Conservation (phyloP, 2,797 vertebrate genomes). For the Serranus cabrilla region DNA sequence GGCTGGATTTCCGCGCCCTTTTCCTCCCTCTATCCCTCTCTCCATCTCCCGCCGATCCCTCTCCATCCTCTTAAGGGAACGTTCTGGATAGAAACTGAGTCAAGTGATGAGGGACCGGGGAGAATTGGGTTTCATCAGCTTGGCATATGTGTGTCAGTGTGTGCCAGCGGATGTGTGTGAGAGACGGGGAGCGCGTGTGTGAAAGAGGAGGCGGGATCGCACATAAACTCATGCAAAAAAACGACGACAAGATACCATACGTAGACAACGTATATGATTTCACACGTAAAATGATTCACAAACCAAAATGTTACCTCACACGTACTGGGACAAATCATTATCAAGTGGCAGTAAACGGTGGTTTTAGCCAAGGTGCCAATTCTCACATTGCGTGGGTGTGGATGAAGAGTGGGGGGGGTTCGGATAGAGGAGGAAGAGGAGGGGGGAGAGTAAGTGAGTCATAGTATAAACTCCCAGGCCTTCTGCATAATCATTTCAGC, state of each 20-base stretch:
- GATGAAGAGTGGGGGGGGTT: constrained; percentile 17
- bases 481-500: constrained; percentile 75
- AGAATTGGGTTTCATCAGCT: constrained; percentile 72
- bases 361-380: constrained; percentile 41
- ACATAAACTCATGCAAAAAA: constrained; percentile 31
- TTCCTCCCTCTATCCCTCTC: constrained; percentile 26
- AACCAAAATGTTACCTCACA: neutral
- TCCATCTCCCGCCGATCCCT: constrained; percentile 51
- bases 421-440: constrained; percentile 6
- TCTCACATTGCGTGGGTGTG: constrained; percentile 49
- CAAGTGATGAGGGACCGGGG: constrained; percentile 70
- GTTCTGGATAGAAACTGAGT: constrained; percentile 69
- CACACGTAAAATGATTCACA: neutral
- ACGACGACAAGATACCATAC: neutral
- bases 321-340: constrained; percentile 4
- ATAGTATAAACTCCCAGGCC: constrained; percentile 69
- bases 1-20: constrained; percentile 52
- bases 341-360: constrained; percentile 25
- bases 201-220: constrained; percentile 36
- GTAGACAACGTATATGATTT: neutral
- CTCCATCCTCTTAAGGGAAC: constrained; percentile 63
- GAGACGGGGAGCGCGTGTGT: neutral
- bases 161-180: constrained; percentile 36
- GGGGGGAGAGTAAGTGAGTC: constrained; percentile 71
- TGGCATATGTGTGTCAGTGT: constrained; percentile 75